Evolutionary conservation across 1,140 invertebrate species (phyloP), one percentile per base, ranked within the genome.

Genomic region (Aphelenchoides besseyi): DNA sequence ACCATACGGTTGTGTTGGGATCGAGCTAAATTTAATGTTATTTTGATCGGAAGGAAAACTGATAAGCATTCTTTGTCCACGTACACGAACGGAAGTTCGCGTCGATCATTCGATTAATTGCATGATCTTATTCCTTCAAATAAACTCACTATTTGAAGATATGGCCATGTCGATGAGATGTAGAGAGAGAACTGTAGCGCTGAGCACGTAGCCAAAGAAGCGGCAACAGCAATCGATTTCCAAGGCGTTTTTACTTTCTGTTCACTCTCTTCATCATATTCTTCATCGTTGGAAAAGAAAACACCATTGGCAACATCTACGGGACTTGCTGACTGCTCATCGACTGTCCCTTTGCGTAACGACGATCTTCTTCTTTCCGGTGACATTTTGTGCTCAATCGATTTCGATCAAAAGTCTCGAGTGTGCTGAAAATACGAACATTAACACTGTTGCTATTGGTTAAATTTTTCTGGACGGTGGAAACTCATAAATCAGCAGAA

Each of bases 101-200:
- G n/a, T n/a, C n/a, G n/a, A n/a, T n/a, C n/a, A 23, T 48, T 48
- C 41, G 41, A 48, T 48, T 12, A 23, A 48, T n/a, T n/a, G n/a
- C n/a, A n/a, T n/a, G n/a, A n/a, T n/a, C n/a, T n/a, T n/a, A n/a
- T n/a, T n/a, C n/a, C n/a, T n/a, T n/a, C 12, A 48, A 48, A 48
- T 48, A 23, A 48, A 48, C 41, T 48, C 41, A 48, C 41, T 16
- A 48, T 23, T 12, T 16, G 41, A 12, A 48, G 23, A 23, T 48
- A 48, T 12, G 41, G 41, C 41, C 41, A 48, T 23, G 41, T 48
- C 12, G 12, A 12, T 12, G 12, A 16, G 41, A 48, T 48, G 55
- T 59, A 59, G 5, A 59, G 32, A 5, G 55, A 59, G 23, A 59
- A 59, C 55, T 59, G 55, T 33, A 59, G 5, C 12, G 55, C 55